Conservation (phyloP, 1,140 invertebrate genomes). For the Orius insidiosus region DNA sequence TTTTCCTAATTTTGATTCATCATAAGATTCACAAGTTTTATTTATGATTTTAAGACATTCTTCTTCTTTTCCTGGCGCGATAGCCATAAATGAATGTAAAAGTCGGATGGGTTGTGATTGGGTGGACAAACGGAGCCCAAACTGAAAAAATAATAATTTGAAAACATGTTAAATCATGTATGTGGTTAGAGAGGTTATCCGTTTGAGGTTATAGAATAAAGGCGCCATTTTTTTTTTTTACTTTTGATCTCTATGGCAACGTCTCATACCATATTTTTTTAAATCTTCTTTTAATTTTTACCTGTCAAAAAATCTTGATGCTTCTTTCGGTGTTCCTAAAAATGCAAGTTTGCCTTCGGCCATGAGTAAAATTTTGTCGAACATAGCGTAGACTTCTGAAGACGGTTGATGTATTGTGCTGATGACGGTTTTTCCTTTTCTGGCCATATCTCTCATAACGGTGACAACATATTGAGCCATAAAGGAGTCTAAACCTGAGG, state of each 20-base stretch:
- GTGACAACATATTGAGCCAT: slow-evolving; percentile 79
- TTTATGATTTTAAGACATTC: slow-evolving; percentile 52
- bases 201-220: too few species aligned
- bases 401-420: slow-evolving; percentile 94
- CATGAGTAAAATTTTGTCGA: slow-evolving; percentile 78
- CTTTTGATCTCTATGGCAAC: too few species aligned
- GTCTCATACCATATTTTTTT: too few species aligned
- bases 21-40: slow-evolving; percentile 57
- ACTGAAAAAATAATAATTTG: too few species aligned
- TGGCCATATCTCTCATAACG: slow-evolving; percentile 58
- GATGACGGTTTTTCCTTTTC: slow-evolving; percentile 76
- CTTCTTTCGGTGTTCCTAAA: slow-evolving; percentile 62
- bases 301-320: slow-evolving; percentile 66
- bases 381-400: slow-evolving; percentile 81
- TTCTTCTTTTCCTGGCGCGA: slow-evolving; percentile 64
- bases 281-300: too few species aligned
- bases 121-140: slow-evolving; percentile 61
- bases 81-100: slow-evolving; percentile 76
- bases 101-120: slow-evolving; percentile 93
- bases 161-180: too few species aligned
- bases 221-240: too few species aligned
- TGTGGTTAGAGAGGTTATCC: too few species aligned
- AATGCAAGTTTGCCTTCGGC: slow-evolving; percentile 84
- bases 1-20: slow-evolving; percentile 30
- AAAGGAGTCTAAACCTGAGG: slow-evolving; percentile 70